Conservation (phyloP, 1,140 invertebrate species). For the Rhizoglyphus robini region DNA sequence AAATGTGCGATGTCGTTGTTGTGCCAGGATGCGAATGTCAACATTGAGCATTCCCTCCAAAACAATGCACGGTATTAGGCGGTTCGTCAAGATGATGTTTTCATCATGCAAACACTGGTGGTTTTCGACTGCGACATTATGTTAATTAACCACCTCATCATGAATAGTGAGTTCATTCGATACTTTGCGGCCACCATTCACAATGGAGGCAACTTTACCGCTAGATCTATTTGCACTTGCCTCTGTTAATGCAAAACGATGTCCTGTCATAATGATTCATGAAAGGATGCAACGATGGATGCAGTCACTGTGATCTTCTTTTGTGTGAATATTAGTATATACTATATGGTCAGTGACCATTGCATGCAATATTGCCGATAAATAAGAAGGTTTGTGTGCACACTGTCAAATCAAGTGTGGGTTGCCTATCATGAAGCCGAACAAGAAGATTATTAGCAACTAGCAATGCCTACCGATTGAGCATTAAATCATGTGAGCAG, state of each 20-base stretch:
- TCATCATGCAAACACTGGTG: conserved; percentile 48
- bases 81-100: conserved; percentile 26
- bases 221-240: conserved; percentile 24
- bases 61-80: conserved; percentile 62
- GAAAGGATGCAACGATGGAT: conserved; percentile 32
- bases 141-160: conserved; percentile 46
- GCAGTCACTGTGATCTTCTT: too few relatives aligned
- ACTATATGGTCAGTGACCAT: too few relatives aligned
- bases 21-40: conserved; percentile 9
- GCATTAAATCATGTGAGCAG: too few relatives aligned
- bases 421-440: too few relatives aligned
- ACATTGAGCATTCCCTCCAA: conserved; percentile 30
- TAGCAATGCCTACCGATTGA: too few relatives aligned
- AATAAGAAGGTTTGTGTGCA: too few relatives aligned
- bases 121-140: conserved; percentile 75
- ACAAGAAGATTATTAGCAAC: too few relatives aligned
- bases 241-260: conserved; percentile 21
- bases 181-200: conserved; percentile 64
- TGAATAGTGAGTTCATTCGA: conserved; percentile 53
- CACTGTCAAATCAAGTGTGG: too few relatives aligned
- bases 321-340: too few relatives aligned
- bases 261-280: not conserved
- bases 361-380: too few relatives aligned
- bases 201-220: not conserved
- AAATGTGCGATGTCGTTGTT: conserved; percentile 36